These are phyloP conservation scores for Pteruthius melanotis DNA, from an alignment of 2,113 vertebrate genomes.

Conservation along the genomic window DNA sequence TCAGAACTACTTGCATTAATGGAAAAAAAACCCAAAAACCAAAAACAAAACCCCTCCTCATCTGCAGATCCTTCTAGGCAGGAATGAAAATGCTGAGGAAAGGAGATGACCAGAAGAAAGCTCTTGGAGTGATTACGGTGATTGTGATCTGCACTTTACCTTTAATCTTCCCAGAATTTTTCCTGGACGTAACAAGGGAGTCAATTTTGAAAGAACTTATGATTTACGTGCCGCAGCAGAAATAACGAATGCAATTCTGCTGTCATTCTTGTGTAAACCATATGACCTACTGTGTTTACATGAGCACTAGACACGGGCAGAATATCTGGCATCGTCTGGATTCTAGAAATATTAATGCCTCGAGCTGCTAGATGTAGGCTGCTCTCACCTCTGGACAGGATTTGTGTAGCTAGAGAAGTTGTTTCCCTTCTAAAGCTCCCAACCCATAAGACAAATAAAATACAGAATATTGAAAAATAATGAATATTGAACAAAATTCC, in stretches of 20 bases:
- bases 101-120: not conserved
- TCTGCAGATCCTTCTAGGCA: not conserved
- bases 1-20: not conserved
- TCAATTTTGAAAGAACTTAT: not conserved
- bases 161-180: not conserved
- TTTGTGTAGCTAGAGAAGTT: not conserved
- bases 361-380: not conserved
- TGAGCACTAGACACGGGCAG: not conserved
- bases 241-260: not conserved
- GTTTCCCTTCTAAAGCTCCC: not conserved
- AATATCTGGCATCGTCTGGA: not conserved
- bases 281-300: not conserved
- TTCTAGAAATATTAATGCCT: not conserved
- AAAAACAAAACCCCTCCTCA: not conserved
- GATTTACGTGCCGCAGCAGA: rapidly evolving
- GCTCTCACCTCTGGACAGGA: not conserved
- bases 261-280: not conserved
- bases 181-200: not conserved
- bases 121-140: not conserved
- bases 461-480: not conserved
- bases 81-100: not conserved
- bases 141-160: not conserved
- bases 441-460: not conserved
- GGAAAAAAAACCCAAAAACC: rapidly evolving
- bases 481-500: not conserved